Percentiles rank a stretch among this genome's conserved stretches.
Evolutionary conservation across 2,888 invertebrate species (phyloP).

Genomic region (Stegophylla sp.): DNA sequence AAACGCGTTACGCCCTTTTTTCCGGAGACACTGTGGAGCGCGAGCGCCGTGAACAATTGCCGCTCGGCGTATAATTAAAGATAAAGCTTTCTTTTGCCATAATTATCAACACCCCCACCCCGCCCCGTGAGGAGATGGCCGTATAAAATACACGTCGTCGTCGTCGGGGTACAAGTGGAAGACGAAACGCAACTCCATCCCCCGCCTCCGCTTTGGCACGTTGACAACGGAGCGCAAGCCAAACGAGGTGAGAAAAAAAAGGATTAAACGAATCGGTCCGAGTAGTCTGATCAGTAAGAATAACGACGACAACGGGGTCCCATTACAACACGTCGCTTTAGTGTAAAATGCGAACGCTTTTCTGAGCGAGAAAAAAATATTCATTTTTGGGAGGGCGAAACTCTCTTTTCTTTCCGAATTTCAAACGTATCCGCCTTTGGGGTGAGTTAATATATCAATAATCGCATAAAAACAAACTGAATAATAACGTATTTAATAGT

Average conservation of each 20-base stretch:
- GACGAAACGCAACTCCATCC: constrained; percentile 10
- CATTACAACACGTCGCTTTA: not conserved
- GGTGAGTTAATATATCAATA: too few species aligned
- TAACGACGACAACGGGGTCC: constrained; percentile 14
- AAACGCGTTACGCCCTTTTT: not conserved
- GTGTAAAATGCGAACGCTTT: not conserved
- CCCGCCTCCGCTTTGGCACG: constrained; percentile 22
- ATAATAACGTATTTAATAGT: too few species aligned
- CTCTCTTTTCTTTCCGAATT: too few species aligned
- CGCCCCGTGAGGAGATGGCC: too few species aligned
- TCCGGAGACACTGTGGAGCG: not conserved
- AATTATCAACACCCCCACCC: constrained; percentile 16
- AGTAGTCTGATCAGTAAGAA: constrained; percentile 45
- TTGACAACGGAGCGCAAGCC: constrained; percentile 37
- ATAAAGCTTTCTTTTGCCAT: constrained; percentile 19
- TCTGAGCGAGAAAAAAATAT: too few species aligned
- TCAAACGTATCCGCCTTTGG: too few species aligned
- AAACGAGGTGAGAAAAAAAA: constrained; percentile 39
- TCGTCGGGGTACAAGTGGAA: not conserved
- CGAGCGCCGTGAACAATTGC: not conserved
- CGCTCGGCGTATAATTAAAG: constrained; percentile 4
- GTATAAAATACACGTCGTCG: constrained; percentile 42
- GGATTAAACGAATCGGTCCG: constrained; percentile 32
- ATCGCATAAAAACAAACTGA: too few species aligned
- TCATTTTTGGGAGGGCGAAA: too few species aligned